Base-by-base conservation (phyloP, 2,888 invertebrate genomes). In the Chymomyza procnemis region DNA sequence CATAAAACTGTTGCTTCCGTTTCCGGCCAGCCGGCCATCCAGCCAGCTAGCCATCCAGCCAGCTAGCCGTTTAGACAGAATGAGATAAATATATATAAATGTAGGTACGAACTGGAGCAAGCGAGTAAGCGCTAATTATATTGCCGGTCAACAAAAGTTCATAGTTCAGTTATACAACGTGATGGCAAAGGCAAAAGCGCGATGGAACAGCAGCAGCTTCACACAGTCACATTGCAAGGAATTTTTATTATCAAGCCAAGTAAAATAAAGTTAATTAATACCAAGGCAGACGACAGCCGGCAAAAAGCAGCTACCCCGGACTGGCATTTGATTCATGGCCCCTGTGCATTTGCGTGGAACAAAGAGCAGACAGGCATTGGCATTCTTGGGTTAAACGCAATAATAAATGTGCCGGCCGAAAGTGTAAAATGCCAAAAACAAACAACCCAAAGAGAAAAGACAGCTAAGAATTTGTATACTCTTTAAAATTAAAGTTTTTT, bases 1-100 rank as follows among this genome's bases (percentile, higher is more conserved):
- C 50, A 22, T 21, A 79, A 85, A 85, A 88, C 85, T 86, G 88
- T 88, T 86, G 85, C 87, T 87, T 82, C 82, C 87, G 84, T 64
- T 73, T 52, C 60, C 65, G 64, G 67, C 52, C 61, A 63, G n/a
- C n/a, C n/a, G n/a, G n/a, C n/a, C n/a, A n/a, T n/a, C n/a, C n/a
- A 22, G 6, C 26, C 26, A 26, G 26, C 26, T 8, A 26, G 6
- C 26, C 4, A n/a, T n/a, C n/a, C n/a, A n/a, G n/a, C 60, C 65
- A 63, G 67, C 52, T 60, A 61, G 12, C 26, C 26, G 46, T 8
- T 21, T 58, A 16, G 55, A 34, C 50, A 55, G 48, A 63, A 5
- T 46, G 54, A 63, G 65, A 64, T 62, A 65, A 12, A 41, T 8
- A 26, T 26, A 26, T 26, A 26, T 22, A 4, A 3, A 22, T 26